Base-by-base conservation (phyloP, 2,888 invertebrate species). In the Dasysyrphus tricinctus region DNA sequence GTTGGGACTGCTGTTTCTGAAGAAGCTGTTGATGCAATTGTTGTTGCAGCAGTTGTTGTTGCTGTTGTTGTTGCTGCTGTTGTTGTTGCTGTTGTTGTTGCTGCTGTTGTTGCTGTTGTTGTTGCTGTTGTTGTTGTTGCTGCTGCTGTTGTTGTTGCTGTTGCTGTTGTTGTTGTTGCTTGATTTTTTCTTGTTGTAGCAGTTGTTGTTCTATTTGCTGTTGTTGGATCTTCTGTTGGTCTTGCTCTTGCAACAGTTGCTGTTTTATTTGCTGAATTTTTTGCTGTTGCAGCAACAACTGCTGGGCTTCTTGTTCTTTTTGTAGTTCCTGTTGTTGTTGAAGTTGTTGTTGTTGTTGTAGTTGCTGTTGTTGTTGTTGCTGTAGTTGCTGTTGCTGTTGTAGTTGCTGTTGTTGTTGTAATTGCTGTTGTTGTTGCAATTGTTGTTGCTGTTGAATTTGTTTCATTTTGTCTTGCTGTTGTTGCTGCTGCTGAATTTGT, bases 11-110 rank as follows among this genome's bases (percentile, higher is more conserved):
- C 72, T 88, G 89, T 34, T 89, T 91, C 29, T 89, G 90, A 24
- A 88, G 88, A 63, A 88, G 88, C 14, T 79, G 78, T 49, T 80
- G 78, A 29, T 75, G 76, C 9, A 73, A 57, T 19, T 76, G 80
- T 42, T 69, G 77, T 12, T 65, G 63, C 11, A 65, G 16, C 2
- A 57, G 56, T 44, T 79, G 72, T 12, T 63, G 56, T 39, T 72
- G 61, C 3, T 67, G 70, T 2, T 42, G 42, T 42, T 67, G 89
- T 90, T 89, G 90, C 74, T 84, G 89, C 84, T 88, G 91, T 87
- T 89, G 90, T 89, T 88, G 93, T 88, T 89, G 92, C 76, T 91
- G 90, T 56, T 91, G 91, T 61, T 92, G 92, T 80, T 92, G 93
- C 19, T 67, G 89, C 89, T 16, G 89, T 88, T 75, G 75, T 61